Evolutionary conservation across 2,113 vertebrate species (phyloP).

Genomic region (Tychaedon coryphoeus): DNA sequence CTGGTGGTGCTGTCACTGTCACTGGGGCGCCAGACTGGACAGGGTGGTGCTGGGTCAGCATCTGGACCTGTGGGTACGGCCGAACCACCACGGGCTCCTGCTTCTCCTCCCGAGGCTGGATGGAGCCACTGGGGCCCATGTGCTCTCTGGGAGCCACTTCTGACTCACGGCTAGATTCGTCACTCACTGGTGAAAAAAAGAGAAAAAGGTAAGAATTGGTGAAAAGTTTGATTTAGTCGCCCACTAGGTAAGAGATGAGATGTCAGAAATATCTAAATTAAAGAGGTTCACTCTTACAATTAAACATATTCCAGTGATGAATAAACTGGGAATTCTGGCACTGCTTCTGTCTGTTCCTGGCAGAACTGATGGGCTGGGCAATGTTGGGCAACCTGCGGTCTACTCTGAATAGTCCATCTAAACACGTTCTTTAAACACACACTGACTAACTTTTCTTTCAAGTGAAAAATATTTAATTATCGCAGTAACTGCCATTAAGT

Average conservation of each 20-base stretch:
- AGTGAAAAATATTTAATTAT: background rate
- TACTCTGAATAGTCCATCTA: background rate
- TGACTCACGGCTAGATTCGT: constrained; percentile 80
- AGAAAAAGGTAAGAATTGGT: background rate
- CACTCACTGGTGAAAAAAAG: constrained; percentile 51
- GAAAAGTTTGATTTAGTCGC: accelerated
- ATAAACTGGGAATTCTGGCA: background rate
- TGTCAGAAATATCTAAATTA: accelerated
- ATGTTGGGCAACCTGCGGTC: background rate
- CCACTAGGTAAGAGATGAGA: background rate
- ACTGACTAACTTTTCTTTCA: background rate
- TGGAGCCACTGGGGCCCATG: constrained; percentile 65
- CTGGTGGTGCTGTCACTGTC: constrained; percentile 83
- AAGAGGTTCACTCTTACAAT: background rate
- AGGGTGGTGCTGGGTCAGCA: constrained; percentile 82
- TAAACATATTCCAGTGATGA: accelerated
- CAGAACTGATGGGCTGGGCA: background rate
- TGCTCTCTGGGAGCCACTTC: constrained; percentile 85
- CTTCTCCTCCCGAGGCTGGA: constrained; percentile 91
- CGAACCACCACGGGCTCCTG: constrained; percentile 95
- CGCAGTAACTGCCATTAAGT: background rate
- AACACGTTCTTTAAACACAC: background rate
- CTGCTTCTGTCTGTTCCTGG: background rate
- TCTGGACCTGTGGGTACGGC: constrained; percentile 91
- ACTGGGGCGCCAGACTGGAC: constrained; percentile 84